Base-by-base conservation (phyloP, 2,888 invertebrate species). In the Eilema griseolum region DNA sequence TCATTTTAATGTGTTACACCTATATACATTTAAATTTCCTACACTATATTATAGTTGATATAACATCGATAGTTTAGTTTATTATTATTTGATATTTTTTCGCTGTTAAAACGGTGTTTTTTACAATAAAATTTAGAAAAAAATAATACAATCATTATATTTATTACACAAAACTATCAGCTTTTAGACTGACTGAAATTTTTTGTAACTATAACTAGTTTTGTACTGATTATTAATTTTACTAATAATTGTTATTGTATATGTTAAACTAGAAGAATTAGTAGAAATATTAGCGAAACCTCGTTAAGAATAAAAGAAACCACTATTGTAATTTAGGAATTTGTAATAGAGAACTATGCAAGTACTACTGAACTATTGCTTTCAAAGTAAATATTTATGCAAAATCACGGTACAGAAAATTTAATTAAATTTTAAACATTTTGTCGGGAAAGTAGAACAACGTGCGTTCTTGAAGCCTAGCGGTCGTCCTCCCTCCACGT, bases 401-500 rank as follows among this genome's bases (percentile, higher is more conserved):
- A 68, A 37, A 57, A 71, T 73, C 70, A 69, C 76, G 78, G 78
- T 74, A 76, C 69, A 65, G 77, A 72, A 72, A 73, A 71, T 67
- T 33, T 10, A 60, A 57, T 66, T 63, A 64, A 74, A 77, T 77
- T 76, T 63, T 68, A 75, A 79, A 73, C 73, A 75, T 80, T 84
- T 80, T 83, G 81, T 79, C 77, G 79, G 71, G 84, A 89, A 90
- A 89, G 84, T 87, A 72, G 86, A 90, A 76, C 92, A 91, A 76
- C 87, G 90, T 90, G 93, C 90, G 89, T 87, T 93, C 91, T 90
- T 92, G 88, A 89, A 89, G 88, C 88, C 85, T 88, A 90, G 91
- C 91, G 89, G 90, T 92, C 86, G 90, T 90, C 91, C 92, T 92
- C 93, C 93, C 92, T 92, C 90, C 89, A 92, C 91, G 86, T 92